Evolutionary conservation across 2,797 vertebrate genomes (phyloP).

Genomic region (Loris lydekkerianus): DNA sequence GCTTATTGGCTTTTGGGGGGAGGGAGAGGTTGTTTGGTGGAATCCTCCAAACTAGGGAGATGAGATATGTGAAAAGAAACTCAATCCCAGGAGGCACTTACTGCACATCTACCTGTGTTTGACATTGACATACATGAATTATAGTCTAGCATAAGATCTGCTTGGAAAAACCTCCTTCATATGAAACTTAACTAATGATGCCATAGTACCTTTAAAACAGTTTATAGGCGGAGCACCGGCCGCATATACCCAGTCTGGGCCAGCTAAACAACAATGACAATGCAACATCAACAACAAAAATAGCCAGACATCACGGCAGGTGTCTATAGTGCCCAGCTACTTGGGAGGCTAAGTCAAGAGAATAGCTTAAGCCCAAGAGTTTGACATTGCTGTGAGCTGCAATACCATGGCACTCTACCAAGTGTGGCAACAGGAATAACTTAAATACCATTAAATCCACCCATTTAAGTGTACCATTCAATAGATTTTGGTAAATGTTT

Average conservation of each 20-base stretch:
- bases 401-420: no score
- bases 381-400: no score
- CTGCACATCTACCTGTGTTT: constrained; percentile 37
- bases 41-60: not conserved
- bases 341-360: no score
- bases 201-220: not conserved
- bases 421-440: not conserved
- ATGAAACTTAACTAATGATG: constrained; percentile 37
- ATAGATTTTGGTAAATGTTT: constrained; percentile 51
- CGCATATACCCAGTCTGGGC: no score
- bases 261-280: no score
- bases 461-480: constrained; percentile 7
- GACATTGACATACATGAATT: constrained; percentile 12
- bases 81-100: not conserved
- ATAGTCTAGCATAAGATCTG: constrained; percentile 25
- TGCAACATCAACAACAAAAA: no score
- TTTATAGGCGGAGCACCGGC: not conserved
- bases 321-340: no score
- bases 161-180: not conserved
- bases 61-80: constrained; percentile 2
- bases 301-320: no score
- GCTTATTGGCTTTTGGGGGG: not conserved
- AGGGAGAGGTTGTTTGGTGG: not conserved
- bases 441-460: constrained; percentile 22
- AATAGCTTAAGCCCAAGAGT: no score